Base-by-base conservation (phyloP, 2,113 vertebrate genomes). In the Eretmochelys imbricata region DNA sequence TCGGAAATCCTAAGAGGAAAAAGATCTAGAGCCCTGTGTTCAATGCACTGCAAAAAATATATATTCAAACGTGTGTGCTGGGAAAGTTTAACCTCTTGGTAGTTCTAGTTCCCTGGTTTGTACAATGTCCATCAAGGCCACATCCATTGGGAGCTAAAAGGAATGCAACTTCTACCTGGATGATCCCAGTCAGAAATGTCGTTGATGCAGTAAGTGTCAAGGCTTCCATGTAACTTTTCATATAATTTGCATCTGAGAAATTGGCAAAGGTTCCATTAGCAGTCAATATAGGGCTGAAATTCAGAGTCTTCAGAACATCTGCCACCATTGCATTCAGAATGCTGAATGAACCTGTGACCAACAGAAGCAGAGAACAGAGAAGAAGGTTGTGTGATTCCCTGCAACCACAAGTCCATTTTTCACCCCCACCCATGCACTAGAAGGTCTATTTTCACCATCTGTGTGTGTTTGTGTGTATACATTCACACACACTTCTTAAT, bases 161-260 rank as follows among this genome's bases (percentile, higher is more conserved):
- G 91, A 81, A 81, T 80, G 46, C 4, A 57, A 51, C 10, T 90
- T 94, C 72, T 97, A 98, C 98, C 97, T 98, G 97, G 88, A 98
- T 95, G 54, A 98, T 80, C 29, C 97, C 98, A 84, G 97, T 97
- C 80, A 98, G 80, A 91, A 98, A 98, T 5, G 96, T 98, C 53
- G 97, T 57, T 38, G 97, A 82, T n/a, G 96, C 94, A 4, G 96
- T 94, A 12, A 91, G 49, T 6, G 88, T 95, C 80, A 98, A 72
- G 54, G 93, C 96, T n/a, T 80, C 82, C 85, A 96, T 90, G 54
- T 98, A 98, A 85, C 19, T 89, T 1, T 9, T 16, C 22, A 69
- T 78, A 91, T 90, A 93, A 11, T 4, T 42, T 46, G 87, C 51
- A 46, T 82, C 31, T 84, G 96, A 93, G 82, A 97, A 96, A 72